Evolutionary conservation across 2,888 invertebrate species (phyloP).

Genomic region (Clunio marinus): DNA sequence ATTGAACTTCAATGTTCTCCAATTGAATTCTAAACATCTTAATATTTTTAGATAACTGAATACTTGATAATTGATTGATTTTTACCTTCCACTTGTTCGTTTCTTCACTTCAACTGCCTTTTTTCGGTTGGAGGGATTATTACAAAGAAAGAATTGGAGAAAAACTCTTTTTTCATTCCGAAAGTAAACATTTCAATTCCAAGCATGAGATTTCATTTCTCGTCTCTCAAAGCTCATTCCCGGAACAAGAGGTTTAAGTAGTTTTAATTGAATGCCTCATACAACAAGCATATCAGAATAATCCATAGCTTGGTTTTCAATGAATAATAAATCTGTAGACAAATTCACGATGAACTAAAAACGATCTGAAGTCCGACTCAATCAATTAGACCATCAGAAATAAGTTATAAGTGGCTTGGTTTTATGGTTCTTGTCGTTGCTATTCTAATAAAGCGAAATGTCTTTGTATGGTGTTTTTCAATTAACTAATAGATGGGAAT

Average conservation of each 20-base stretch:
- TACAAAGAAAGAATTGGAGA: not conserved
- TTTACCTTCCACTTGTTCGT: not conserved
- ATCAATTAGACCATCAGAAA: slow-evolving; percentile 18
- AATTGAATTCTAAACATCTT: not conserved
- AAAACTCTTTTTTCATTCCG: no score
- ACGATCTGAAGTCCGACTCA: not conserved
- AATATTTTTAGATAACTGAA: slow-evolving; percentile 19
- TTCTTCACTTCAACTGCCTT: not conserved
- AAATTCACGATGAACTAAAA: not conserved
- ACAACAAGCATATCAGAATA: not conserved
- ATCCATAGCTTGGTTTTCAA: not conserved
- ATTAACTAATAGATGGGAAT: slow-evolving; percentile 36
- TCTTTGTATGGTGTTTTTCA: slow-evolving; percentile 32
- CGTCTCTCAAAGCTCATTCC: no score
- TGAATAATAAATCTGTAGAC: no score
- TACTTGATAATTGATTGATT: slow-evolving; percentile 30
- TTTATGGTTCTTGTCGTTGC: not conserved
- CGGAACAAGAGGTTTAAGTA: not conserved
- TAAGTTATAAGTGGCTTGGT: not conserved
- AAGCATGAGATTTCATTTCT: not conserved
- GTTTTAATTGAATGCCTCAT: not conserved
- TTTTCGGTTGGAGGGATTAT: no score
- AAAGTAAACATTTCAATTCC: not conserved
- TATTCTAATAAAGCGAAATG: no score
- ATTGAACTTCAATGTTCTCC: not conserved